Conservation (phyloP, 2,113 vertebrate species). For the Vulpes lagopus region DNA sequence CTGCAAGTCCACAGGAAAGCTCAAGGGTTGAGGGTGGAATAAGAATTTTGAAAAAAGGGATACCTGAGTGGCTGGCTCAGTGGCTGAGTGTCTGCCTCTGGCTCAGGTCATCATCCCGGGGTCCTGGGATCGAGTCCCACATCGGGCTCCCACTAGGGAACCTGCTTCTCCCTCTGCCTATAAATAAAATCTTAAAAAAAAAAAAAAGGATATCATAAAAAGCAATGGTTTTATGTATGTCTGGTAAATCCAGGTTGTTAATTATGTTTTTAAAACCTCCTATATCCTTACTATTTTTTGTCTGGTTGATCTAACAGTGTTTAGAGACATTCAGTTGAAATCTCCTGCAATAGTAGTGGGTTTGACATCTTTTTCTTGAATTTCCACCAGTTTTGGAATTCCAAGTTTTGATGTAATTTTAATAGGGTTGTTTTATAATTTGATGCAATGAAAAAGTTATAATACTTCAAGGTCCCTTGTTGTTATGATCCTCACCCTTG, state of each 20-base stretch:
- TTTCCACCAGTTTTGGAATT: constrained; percentile 8
- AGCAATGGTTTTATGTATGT: neutral
- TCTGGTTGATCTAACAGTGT: neutral
- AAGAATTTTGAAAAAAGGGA: neutral
- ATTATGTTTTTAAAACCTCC: neutral
- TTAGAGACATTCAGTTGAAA: neutral
- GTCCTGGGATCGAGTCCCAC: too few relatives aligned
- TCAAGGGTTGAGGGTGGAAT: neutral
- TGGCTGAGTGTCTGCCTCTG: too few relatives aligned
- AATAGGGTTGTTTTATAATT: neutral
- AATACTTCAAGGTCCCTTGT: neutral
- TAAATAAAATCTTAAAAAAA: neutral
- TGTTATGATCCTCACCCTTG: neutral
- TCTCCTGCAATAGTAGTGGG: neutral
- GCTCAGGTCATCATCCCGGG: too few relatives aligned
- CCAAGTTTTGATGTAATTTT: constrained; percentile 11
- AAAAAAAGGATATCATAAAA: neutral
- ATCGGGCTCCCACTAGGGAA: too few relatives aligned
- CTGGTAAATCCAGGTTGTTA: neutral
- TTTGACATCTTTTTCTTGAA: neutral
- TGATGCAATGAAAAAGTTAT: neutral
- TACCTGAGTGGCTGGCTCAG: too few relatives aligned
- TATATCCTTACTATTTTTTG: neutral
- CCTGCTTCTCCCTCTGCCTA: too few relatives aligned
- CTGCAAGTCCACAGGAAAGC: neutral